Evolutionary conservation across 30 jellyfish, hydroid and myxozoan species (phyloP), one percentile per base, ranked within the genome.

Genomic region (Cassiopea xamachana): DNA sequence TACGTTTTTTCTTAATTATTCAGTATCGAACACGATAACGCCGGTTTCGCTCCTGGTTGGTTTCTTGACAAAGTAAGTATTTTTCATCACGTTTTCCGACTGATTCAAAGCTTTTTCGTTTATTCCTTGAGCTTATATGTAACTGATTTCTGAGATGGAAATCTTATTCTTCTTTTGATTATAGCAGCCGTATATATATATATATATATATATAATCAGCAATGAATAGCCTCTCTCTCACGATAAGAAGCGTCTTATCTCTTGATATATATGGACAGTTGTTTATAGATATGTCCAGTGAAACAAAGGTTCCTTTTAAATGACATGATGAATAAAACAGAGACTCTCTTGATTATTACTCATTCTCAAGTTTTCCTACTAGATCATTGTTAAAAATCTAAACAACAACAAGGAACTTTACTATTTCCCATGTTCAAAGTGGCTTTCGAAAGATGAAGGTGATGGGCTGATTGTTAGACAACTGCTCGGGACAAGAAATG

Each of bases 11-110:
- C 12, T 55, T 55, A 55, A 55, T 49, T 0, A 71, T 81, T 71
- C 59, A 94, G 98, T 45, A 80, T 94, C 67, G 98, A 94, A 50
- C 98, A 94, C 58, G 98, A 94, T 85, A 94, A 94, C 50, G 94
- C 98, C 48, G 98, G 98, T 5, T 94, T 94, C 74, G 98, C 97
- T 39, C 98, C 98, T 39, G 98, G 98, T 55, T 94, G 98, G 98
- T 87, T 58, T 80, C 91, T 94, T 45, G 98, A 94, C 87, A 88
- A 87, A 89, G 98, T 94, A 72, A 48, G 89, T 60, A 1, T 49
- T 13, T 19, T 2, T 59, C 44, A 6, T 59, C 14, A 7, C 69
- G 69, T 59, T 59, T 59, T 59, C 69, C 69, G 8, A 5, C 15
- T 27, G 39, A 27, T 27, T 27, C 39, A 27, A 27, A 27, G 39